A percentile compares a stretch with the other conserved stretches of the same genome.
phyloP scores from a whole-genome alignment of 1,140 invertebrate species.

The Daktulosphaira vitifoliae region DNA sequence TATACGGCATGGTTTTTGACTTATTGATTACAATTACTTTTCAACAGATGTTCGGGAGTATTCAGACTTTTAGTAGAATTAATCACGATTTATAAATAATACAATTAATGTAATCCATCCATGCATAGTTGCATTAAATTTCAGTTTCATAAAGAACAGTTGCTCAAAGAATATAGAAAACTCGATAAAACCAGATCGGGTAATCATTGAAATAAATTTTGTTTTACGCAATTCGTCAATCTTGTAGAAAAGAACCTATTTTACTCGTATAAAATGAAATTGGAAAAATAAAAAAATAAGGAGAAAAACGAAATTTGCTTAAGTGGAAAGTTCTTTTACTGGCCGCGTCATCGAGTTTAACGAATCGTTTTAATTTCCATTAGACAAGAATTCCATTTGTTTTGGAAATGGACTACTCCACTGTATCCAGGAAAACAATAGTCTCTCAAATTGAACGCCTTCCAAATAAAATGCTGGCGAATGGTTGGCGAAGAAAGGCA shows the following conservation, averaged over 20 bases:
- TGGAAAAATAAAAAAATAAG: neutral
- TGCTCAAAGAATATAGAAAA: too few species aligned
- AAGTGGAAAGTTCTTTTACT: constrained; percentile 32
- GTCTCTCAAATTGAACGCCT: neutral
- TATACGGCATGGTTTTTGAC: neutral
- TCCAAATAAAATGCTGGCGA: neutral
- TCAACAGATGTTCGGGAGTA: constrained; percentile 5
- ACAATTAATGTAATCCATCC: too few species aligned
- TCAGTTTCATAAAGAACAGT: too few species aligned
- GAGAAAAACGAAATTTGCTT: constrained; percentile 29
- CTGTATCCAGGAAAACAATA: constrained; percentile 5
- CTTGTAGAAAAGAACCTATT: constrained; percentile 5
- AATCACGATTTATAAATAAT: too few species aligned
- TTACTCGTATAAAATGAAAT: constrained; percentile 10
- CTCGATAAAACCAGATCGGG: too few species aligned
- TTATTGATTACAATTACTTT: too few species aligned
- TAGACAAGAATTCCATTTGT: constrained; percentile 13
- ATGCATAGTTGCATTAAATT: too few species aligned
- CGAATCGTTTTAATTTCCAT: constrained; percentile 34
- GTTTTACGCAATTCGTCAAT: constrained; percentile 25
- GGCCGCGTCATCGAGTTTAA: constrained; percentile 1
- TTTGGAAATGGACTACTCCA: neutral
- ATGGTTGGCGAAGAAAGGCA: neutral
- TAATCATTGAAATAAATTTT: too few species aligned
- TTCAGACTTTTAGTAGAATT: too few species aligned